Conservation (phyloP, 2,797 vertebrate species). For the Sitta carolinensis region DNA sequence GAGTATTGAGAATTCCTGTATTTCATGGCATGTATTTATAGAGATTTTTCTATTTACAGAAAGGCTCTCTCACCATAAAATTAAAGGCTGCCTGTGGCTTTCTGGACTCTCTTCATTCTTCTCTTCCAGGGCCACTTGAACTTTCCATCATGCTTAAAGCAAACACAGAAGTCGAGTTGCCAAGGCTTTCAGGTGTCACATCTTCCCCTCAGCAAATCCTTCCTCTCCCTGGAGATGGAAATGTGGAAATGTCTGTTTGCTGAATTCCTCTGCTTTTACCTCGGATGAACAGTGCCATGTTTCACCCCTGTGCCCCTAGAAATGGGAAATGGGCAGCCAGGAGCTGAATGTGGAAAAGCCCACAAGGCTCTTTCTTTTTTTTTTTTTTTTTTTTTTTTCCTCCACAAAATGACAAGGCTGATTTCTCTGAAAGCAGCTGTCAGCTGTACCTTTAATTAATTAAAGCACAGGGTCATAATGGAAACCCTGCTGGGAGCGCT, state of each 20-base stretch:
- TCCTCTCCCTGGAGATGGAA: not conserved
- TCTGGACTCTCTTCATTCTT: not conserved
- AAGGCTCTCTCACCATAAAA: not conserved
- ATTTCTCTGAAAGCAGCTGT: not conserved
- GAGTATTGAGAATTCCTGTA: not conserved
- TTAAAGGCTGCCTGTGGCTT: not conserved
- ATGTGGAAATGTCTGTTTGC: not conserved
- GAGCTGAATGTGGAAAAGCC: not conserved
- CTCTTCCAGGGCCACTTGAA: not conserved
- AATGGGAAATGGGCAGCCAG: not conserved
- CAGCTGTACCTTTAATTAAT: not conserved
- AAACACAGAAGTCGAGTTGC: not conserved
- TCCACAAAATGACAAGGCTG: not conserved
- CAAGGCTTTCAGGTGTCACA: accelerated
- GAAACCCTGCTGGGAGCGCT: not conserved
- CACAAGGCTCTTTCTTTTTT: not conserved
- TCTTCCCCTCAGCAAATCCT: not conserved
- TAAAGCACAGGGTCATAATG: not conserved
- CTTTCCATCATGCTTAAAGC: not conserved
- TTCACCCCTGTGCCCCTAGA: too few relatives aligned
- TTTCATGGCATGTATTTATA: not conserved
- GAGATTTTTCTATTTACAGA: not conserved
- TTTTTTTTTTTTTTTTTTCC: too few relatives aligned
- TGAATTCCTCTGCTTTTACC: not conserved
- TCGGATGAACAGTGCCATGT: too few relatives aligned